Percentiles rank a stretch among this genome's conserved stretches.
Conservation (phyloP, 2,797 vertebrate genomes). For the Phrynocephalus forsythii region DNA sequence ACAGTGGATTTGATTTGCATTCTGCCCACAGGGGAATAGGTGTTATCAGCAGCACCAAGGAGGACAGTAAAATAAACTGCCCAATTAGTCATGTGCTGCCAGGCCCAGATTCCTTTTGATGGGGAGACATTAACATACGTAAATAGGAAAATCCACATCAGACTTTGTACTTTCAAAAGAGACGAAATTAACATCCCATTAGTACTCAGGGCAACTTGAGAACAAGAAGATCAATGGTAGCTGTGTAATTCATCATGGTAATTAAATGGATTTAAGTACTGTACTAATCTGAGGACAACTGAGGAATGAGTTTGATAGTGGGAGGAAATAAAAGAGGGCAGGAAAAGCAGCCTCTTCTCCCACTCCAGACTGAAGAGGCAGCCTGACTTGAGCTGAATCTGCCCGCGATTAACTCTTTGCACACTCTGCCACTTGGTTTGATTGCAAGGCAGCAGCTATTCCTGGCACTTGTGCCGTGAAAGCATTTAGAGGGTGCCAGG, state of each 20-base stretch:
- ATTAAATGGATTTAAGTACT: conserved; percentile 67
- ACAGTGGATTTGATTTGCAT: conserved; percentile 63
- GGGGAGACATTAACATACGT: conserved; percentile 63
- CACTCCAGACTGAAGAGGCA: conserved; percentile 44
- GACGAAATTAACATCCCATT: conserved; percentile 63
- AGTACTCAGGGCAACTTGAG: conserved; percentile 64
- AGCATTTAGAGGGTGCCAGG: background rate
- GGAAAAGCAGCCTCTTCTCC: background rate
- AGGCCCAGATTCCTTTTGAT: conserved; percentile 59
- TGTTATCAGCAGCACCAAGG: conserved; percentile 39
- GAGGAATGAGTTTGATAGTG: conserved; percentile 41
- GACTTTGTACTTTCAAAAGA: conserved; percentile 65
- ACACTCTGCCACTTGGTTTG: fast-evolving
- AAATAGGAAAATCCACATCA: conserved; percentile 66
- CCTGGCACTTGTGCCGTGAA: background rate
- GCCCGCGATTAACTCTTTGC: background rate
- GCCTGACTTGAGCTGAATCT: conserved; percentile 33
- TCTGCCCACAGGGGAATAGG: conserved; percentile 34
- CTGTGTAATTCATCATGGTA: conserved; percentile 61
- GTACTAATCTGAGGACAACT: conserved; percentile 53
- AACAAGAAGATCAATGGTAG: conserved; percentile 64
- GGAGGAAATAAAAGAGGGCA: conserved; percentile 19
- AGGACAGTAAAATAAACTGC: conserved; percentile 54
- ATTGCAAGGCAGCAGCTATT: background rate
- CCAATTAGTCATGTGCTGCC: conserved; percentile 62